Evolutionary conservation across 2,113 vertebrate species (phyloP).

Genomic region (Phodopus roborovskii): DNA sequence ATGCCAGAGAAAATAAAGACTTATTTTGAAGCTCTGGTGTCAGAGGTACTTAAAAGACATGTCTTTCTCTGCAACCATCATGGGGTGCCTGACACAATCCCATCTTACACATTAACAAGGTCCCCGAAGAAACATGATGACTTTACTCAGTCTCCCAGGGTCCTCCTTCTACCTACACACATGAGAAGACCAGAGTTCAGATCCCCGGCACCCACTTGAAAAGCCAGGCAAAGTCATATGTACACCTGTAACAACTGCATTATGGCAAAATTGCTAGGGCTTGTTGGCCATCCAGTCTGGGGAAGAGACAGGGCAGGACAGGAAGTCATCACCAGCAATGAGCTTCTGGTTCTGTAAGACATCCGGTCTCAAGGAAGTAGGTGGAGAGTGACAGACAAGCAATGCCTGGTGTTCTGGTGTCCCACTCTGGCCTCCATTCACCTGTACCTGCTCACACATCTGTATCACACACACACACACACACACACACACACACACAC

Average conservation of each 20-base stretch:
- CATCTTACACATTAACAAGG: background rate
- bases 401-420: rapidly evolving
- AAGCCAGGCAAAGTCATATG: background rate
- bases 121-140: rapidly evolving
- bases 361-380: background rate
- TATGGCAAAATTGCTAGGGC: background rate
- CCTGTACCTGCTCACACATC: background rate
- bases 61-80: background rate
- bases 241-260: too few relatives aligned
- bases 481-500: background rate
- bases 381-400: background rate
- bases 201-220: background rate
- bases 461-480: too few relatives aligned
- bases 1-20: background rate
- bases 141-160: rapidly evolving
- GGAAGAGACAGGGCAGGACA: background rate
- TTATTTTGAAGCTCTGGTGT: background rate
- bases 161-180: background rate
- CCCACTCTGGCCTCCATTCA: background rate
- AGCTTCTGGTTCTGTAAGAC: background rate
- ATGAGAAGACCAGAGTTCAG: background rate
- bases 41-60: background rate
- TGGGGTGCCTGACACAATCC: background rate
- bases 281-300: background rate
- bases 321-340: background rate